Base-by-base conservation (phyloP, 2,888 invertebrate genomes). In the Acanthoscelides obtectus region DNA sequence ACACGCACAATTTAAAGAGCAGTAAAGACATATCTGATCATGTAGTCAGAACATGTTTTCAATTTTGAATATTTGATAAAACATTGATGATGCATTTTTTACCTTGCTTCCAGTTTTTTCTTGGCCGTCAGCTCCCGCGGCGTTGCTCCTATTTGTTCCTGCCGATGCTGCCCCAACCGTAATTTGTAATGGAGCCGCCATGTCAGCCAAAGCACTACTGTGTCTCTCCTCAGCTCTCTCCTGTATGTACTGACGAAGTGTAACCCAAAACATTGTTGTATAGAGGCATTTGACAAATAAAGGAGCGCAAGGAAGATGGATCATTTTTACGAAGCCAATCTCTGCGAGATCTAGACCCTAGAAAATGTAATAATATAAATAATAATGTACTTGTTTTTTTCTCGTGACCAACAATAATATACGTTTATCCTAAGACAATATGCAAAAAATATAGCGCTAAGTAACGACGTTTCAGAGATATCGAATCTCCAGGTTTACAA, bases 201-300 rank as follows among this genome's bases (percentile, higher is more conserved):
- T 92, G 80, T 94, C 93, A 0, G 90, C 89, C 73, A 92, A 83
- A n/a, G 90, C 89, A 69, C 90, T 89, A 21, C 89, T 89, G 77
- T 90, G 90, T 45, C 89, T 88, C 12, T 90, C 88, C 75, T 90
- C 89, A 71, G 89, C 88, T 75, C 91, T 88, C 85, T 97, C 97
- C 79, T 94, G 92, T 81, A 94, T 91, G 83, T 93, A 93, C 85
- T 98, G 98, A 17, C 97, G 89, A 83, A 98, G 87, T 17, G 98
- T 98, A 77, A 97, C 91, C 96, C 97, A 98, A 87, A 99, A 98
- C 93, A 97, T 95, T 72, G 93, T 88, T 69, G 96, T 94, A 86
- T 95, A 98, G 71, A 94, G 84, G 67, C 94, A 93, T 90, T 94
- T 94, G 67, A 93, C 91, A 68, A 93, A 86, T 77, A 98, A 89